A percentile compares a stretch with the other conserved stretches of the same genome.
These are phyloP conservation scores for Pseudococcus jackbeardsleyi DNA, from an alignment of 2,888 invertebrate species.

Conservation along the genomic window DNA sequence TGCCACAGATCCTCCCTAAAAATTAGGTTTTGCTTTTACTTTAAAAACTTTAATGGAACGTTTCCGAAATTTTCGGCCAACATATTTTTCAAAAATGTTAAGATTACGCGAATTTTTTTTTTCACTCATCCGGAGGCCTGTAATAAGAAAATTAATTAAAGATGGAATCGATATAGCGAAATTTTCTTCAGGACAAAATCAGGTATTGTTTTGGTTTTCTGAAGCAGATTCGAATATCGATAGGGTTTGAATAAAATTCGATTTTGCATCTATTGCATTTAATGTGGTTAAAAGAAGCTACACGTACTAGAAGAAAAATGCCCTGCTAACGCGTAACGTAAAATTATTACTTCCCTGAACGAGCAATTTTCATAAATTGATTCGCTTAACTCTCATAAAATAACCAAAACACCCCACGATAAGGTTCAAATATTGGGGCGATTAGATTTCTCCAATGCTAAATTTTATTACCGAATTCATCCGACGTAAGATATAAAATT, in stretches of 20 bases:
- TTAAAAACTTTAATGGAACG: conserved; percentile 62
- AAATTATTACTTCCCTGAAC: conserved; percentile 41
- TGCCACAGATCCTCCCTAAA: conserved; percentile 59
- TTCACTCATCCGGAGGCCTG: background rate
- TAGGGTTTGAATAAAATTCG: background rate
- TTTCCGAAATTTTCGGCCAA: conserved; percentile 58
- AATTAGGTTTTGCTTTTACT: conserved; percentile 58
- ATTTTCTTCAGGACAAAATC: background rate
- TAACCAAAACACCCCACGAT: conserved; percentile 29
- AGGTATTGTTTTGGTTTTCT: background rate
- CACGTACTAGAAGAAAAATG: background rate
- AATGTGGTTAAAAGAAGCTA: background rate
- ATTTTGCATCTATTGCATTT: background rate
- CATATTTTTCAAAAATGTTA: conserved; percentile 39
- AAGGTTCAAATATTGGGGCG: conserved; percentile 19
- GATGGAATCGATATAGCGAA: background rate
- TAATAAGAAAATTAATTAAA: conserved; percentile 44
- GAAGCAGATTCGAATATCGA: background rate
- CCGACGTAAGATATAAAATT: conserved; percentile 1
- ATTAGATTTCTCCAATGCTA: background rate
- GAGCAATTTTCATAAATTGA: conserved; percentile 52
- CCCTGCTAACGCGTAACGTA: conserved; percentile 6
- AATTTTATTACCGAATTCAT: conserved; percentile 49
- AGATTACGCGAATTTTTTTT: conserved; percentile 36
- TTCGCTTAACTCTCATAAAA: conserved; percentile 36